A percentile compares a stretch with the other conserved stretches of the same genome.
Conservation (phyloP, 2,888 invertebrate genomes). For the Limnephilus rhombicus region DNA sequence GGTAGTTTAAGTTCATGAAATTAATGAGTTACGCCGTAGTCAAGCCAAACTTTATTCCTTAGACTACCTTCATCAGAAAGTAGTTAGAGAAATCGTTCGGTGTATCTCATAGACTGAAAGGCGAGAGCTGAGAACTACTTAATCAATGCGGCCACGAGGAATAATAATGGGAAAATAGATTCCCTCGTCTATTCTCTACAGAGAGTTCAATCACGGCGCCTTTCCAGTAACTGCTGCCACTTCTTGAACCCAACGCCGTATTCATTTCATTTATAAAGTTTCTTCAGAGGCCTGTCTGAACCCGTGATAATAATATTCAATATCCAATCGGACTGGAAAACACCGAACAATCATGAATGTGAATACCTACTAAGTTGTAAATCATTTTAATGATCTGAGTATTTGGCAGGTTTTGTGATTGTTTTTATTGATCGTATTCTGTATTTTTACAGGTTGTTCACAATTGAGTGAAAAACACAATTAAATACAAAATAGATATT, state of each 20-base stretch:
- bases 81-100: background rate
- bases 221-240: background rate
- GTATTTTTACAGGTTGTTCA: too few relatives aligned
- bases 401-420: too few relatives aligned
- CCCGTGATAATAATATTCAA: background rate
- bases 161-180: background rate
- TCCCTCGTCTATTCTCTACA: background rate
- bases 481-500: too few relatives aligned
- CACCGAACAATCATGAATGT: background rate
- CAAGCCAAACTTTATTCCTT: background rate
- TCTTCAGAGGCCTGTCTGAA: background rate
- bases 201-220: background rate
- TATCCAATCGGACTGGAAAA: background rate
- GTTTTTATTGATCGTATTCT: too few relatives aligned
- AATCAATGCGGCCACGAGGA: background rate
- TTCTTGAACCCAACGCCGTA: background rate
- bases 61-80: background rate
- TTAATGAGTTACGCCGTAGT: background rate
- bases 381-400: background rate
- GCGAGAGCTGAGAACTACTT: background rate
- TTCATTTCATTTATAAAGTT: background rate
- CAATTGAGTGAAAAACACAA: too few relatives aligned
- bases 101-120: background rate
- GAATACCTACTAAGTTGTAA: background rate
- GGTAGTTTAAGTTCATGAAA: background rate